These are phyloP conservation scores for Eupithecia abbreviata DNA, from an alignment of 2,888 invertebrate genomes.

Conservation along the genomic window DNA sequence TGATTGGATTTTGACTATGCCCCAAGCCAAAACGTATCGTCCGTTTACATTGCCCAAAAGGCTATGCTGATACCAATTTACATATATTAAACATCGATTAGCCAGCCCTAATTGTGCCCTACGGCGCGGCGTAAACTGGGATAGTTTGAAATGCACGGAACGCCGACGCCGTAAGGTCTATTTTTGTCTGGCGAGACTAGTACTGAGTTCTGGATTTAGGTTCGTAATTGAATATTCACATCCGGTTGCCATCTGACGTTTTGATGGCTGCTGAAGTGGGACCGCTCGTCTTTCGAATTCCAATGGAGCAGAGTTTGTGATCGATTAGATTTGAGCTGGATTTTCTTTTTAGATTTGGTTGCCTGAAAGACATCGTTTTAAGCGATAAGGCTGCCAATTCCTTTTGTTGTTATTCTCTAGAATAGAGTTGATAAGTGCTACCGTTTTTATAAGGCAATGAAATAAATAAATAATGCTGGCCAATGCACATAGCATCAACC, in stretches of 20 bases:
- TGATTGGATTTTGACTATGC: slow-evolving; percentile 3
- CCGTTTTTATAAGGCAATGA: not conserved
- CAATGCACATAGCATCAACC: too few relatives aligned
- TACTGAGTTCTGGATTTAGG: slow-evolving; percentile 55
- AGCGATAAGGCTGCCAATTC: not conserved
- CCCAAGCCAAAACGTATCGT: not conserved
- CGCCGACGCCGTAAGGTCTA: slow-evolving; percentile 47
- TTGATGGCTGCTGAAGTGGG: slow-evolving; percentile 59
- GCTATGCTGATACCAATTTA: slow-evolving; percentile 57
- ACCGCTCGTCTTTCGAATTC: slow-evolving; percentile 50
- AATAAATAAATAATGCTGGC: too few relatives aligned
- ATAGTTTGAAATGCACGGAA: slow-evolving; percentile 33
- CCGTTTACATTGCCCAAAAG: slow-evolving; percentile 33
- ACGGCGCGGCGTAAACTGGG: slow-evolving; percentile 46
- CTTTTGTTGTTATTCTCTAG: not conserved
- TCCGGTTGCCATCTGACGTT: slow-evolving; percentile 61
- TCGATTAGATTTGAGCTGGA: slow-evolving; percentile 5
- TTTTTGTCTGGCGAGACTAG: slow-evolving; percentile 41
- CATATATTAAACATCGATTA: slow-evolving; percentile 67
- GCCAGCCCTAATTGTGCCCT: slow-evolving; percentile 57
- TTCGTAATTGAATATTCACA: slow-evolving; percentile 74
- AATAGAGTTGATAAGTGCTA: not conserved
- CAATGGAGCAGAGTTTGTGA: slow-evolving; percentile 16
- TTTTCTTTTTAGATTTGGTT: not conserved
- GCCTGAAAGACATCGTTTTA: not conserved